Percentiles rank a stretch among this genome's conserved stretches.
These are phyloP conservation scores for Dryomyza anilis DNA, from an alignment of 2,888 invertebrate genomes.

Conservation along the genomic window DNA sequence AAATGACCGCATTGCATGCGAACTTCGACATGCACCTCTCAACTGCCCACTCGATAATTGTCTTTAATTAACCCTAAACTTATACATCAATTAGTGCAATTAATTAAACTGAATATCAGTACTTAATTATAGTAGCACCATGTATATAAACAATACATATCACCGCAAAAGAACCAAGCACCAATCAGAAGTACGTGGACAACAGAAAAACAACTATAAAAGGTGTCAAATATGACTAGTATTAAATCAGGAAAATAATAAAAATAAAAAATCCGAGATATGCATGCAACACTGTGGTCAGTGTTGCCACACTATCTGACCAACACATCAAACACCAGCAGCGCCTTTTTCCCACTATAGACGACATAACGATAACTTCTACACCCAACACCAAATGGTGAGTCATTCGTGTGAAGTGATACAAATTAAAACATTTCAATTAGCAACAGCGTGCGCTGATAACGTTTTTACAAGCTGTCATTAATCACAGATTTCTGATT, in stretches of 20 bases:
- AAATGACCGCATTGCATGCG: too few species aligned
- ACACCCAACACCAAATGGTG: not conserved
- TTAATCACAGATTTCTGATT: conserved; percentile 22
- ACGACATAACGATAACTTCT: too few species aligned
- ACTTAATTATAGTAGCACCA: conserved; percentile 9
- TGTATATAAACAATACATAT: too few species aligned
- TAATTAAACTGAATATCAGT: conserved; percentile 16
- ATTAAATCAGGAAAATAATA: not conserved
- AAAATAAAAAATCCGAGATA: not conserved
- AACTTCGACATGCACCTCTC: too few species aligned
- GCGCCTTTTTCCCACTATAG: too few species aligned
- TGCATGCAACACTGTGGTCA: conserved; percentile 9
- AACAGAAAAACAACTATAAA: not conserved
- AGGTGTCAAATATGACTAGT: not conserved
- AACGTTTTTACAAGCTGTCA: conserved; percentile 19
- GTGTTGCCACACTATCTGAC: not conserved
- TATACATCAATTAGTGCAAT: conserved; percentile 9
- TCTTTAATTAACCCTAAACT: conserved; percentile 5
- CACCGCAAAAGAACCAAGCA: not conserved
- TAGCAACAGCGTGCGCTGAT: conserved; percentile 19
- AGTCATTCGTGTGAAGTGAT: not conserved
- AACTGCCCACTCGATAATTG: too few species aligned
- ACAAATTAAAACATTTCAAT: conserved; percentile 24
- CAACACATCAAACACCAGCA: not conserved
- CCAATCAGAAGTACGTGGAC: not conserved